phyloP scores from a whole-genome alignment of 1,140 invertebrate species.

The Globodera rostochiensis region DNA sequence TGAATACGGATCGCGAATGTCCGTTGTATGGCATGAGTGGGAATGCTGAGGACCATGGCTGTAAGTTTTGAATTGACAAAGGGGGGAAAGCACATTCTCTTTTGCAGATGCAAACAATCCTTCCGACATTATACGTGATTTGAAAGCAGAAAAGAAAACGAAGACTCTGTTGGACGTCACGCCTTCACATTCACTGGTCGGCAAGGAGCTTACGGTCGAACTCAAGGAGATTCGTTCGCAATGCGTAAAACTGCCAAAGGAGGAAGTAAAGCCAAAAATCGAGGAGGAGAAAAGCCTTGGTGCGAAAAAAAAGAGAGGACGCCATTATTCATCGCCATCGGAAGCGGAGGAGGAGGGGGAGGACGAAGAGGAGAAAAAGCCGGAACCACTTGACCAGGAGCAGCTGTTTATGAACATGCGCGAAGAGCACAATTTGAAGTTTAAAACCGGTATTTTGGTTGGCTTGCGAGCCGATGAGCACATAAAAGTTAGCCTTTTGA shows the following conservation, averaged over 20 bases:
- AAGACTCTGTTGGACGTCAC: conserved; percentile 12
- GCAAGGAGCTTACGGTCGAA: neutral
- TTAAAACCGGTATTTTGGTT: conserved; percentile 45
- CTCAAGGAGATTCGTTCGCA: neutral
- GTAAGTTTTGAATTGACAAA: conserved; percentile 45
- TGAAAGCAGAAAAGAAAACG: conserved; percentile 37
- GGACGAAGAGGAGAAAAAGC: conserved; percentile 31
- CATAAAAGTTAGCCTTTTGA: conserved; percentile 33
- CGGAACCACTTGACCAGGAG: conserved; percentile 37
- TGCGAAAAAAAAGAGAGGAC: conserved; percentile 13
- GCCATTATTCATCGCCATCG: neutral
- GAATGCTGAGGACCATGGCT: conserved; percentile 62
- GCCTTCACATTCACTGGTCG: neutral
- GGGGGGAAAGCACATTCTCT: neutral
- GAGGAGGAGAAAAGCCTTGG: conserved; percentile 7
- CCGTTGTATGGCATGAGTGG: conserved; percentile 64
- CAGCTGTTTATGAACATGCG: conserved; percentile 49
- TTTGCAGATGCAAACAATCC: conserved; percentile 64
- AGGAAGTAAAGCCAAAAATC: conserved; percentile 12
- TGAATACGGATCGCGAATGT: conserved; percentile 84
- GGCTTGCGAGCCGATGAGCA: conserved; percentile 44
- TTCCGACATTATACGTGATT: conserved; percentile 59
- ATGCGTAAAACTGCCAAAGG: neutral
- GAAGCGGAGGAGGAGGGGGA: conserved; percentile 29
- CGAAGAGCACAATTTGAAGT: conserved; percentile 53